Conservation (phyloP, 2,797 vertebrate genomes). For the Choloepus didactylus region DNA sequence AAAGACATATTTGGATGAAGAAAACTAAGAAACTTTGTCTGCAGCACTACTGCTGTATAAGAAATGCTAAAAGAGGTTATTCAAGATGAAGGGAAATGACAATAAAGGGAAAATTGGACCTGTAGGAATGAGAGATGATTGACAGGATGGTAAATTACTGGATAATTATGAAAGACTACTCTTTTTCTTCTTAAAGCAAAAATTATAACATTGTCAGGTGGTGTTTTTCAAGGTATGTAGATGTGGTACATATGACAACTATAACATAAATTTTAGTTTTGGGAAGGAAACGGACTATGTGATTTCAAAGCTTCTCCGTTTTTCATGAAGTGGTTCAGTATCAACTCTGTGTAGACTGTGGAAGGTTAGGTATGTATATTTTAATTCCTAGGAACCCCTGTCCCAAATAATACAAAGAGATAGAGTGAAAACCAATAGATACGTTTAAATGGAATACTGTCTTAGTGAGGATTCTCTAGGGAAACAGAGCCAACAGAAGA, state of each 20-base stretch:
- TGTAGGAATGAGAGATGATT: neutral
- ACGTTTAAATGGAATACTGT: neutral
- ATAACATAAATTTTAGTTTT: neutral
- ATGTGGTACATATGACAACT: neutral
- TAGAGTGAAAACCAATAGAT: neutral
- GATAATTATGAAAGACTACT: neutral
- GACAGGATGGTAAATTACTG: neutral
- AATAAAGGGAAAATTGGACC: neutral
- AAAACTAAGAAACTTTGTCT: neutral
- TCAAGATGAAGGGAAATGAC: neutral
- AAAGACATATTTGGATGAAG: neutral
- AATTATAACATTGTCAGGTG: neutral
- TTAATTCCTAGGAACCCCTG: neutral
- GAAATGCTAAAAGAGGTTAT: slow-evolving; percentile 33
- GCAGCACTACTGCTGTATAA: neutral
- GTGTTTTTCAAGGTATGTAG: neutral
- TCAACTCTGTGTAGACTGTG: neutral
- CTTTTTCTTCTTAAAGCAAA: neutral
- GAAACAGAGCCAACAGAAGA: too few species aligned
- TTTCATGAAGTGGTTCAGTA: neutral
- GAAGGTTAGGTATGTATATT: neutral
- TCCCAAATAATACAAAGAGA: neutral
- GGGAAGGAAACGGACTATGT: neutral
- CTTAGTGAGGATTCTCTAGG: too few species aligned
- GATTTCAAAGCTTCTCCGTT: neutral